These are phyloP conservation scores for Mastigias papua DNA, from an alignment of 30 jellyfish, hydroid and myxozoan genomes.

Conservation along the genomic window DNA sequence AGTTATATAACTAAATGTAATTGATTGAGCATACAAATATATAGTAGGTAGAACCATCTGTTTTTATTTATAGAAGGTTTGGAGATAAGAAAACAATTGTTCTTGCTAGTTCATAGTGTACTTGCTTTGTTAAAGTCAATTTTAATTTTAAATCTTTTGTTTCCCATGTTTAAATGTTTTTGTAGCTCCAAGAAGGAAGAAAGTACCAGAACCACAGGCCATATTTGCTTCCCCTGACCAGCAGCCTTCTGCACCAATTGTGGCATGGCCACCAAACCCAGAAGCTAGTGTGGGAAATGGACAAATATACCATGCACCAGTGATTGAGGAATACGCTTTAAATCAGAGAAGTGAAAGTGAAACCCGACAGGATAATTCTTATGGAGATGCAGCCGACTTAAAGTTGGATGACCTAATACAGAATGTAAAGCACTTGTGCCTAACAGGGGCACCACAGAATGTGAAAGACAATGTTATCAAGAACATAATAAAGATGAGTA, in stretches of 20 bases:
- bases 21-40: too few relatives aligned
- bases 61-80: too few relatives aligned
- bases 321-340: background rate
- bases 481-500: background rate
- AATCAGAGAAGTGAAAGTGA: too few relatives aligned
- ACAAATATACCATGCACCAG: background rate
- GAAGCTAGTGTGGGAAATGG: background rate
- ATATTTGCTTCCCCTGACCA: background rate
- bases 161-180: background rate
- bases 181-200: background rate
- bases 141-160: too few relatives aligned
- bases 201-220: background rate
- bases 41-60: too few relatives aligned
- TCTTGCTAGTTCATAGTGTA: too few relatives aligned
- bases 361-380: too few relatives aligned
- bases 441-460: background rate
- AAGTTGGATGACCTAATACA: background rate
- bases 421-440: background rate
- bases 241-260: background rate
- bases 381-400: too few relatives aligned
- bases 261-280: background rate
- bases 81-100: too few relatives aligned
- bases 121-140: background rate
- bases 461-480: background rate
- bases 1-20: too few relatives aligned